Evolutionary conservation across 2,888 invertebrate species (phyloP).

Genomic region (Gari tellinella): DNA sequence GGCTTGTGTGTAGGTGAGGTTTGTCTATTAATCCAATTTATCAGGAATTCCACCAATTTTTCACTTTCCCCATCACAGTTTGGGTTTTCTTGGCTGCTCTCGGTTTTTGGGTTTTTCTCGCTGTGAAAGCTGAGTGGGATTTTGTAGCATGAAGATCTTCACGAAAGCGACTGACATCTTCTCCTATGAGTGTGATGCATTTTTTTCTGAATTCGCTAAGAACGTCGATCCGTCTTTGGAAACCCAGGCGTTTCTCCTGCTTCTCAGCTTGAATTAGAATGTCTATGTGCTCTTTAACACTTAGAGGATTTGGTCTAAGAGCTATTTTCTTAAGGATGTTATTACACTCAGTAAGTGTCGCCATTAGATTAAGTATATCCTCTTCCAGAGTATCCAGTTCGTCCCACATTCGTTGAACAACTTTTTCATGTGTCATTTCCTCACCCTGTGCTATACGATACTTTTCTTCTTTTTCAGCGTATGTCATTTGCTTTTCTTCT

Average conservation of each 20-base stretch:
- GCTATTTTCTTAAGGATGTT: conserved; percentile 39
- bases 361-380: conserved; percentile 24
- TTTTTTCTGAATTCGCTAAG: conserved; percentile 18
- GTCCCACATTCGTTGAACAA: conserved; percentile 27
- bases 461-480: conserved; percentile 29
- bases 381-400: conserved; percentile 24
- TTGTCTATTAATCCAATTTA: too few relatives aligned
- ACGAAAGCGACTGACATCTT: conserved; percentile 3
- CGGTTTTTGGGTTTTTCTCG: too few relatives aligned
- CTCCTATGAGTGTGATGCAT: conserved; percentile 13
- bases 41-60: too few relatives aligned
- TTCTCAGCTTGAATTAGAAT: conserved; percentile 49
- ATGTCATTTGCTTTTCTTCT: conserved; percentile 27
- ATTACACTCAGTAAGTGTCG: conserved; percentile 32
- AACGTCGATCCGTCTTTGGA: conserved; percentile 17
- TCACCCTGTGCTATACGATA: conserved; percentile 31
- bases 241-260: conserved; percentile 35
- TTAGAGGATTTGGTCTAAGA: conserved; percentile 41
- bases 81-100: too few relatives aligned
- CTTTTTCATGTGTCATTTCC: conserved; percentile 21
- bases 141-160: too few relatives aligned
- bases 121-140: too few relatives aligned
- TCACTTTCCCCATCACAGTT: too few relatives aligned
- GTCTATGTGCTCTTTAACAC: conserved; percentile 50
- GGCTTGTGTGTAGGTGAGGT: too few relatives aligned